phyloP scores from a whole-genome alignment of 30 jellyfish, hydroid and myxozoan species.

The Morbakka virulenta region DNA sequence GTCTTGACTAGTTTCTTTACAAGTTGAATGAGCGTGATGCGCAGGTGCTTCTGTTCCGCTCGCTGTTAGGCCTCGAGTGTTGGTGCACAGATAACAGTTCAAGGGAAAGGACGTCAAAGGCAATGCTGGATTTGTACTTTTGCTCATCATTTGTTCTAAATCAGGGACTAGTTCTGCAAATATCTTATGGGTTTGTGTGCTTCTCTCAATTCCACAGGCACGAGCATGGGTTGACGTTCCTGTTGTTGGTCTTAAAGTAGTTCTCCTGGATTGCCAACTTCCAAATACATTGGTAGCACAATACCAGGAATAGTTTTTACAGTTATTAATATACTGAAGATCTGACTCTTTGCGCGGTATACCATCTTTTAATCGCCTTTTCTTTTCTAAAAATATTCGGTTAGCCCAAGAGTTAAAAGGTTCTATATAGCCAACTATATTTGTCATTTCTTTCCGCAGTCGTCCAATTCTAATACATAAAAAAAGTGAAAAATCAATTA shows the following conservation, averaged over 20 bases:
- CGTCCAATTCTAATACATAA: no score
- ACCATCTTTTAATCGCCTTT: slow-evolving; percentile 13
- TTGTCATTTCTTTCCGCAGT: no score
- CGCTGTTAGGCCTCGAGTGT: no score
- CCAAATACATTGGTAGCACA: slow-evolving; percentile 41
- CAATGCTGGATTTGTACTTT: background rate
- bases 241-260: background rate
- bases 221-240: background rate
- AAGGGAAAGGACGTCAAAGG: background rate
- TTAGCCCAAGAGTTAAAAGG: background rate
- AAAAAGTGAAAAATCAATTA: no score
- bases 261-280: slow-evolving; percentile 9
- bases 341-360: slow-evolving; percentile 31
- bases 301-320: slow-evolving; percentile 12
- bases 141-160: background rate
- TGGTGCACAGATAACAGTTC: no score
- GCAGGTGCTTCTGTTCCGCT: no score
- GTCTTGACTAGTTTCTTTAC: background rate
- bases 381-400: background rate
- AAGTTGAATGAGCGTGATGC: background rate
- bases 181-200: background rate
- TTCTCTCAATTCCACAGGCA: background rate
- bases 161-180: background rate
- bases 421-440: no score
- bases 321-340: slow-evolving; percentile 27